Percentiles rank a stretch among this genome's conserved stretches.
These are phyloP conservation scores for Halictus quadricinctus DNA, from an alignment of 2,888 invertebrate genomes.

Conservation along the genomic window DNA sequence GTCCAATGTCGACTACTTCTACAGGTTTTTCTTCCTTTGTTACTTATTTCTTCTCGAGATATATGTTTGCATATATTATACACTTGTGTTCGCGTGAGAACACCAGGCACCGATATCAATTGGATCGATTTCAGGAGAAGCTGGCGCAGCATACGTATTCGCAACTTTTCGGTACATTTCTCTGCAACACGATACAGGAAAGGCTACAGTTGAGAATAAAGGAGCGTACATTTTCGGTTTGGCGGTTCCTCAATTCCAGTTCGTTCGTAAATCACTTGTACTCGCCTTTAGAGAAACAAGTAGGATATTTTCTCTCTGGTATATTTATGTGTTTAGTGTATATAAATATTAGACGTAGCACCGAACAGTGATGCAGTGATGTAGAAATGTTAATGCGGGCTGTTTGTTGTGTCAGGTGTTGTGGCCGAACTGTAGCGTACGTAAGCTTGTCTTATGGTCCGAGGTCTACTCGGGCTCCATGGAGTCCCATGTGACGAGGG, in stretches of 20 bases:
- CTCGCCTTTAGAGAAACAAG: constrained; percentile 84
- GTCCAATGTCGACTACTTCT: not conserved
- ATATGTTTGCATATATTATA: not conserved
- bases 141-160: constrained; percentile 97
- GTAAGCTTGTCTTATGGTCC: constrained; percentile 92
- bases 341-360: not conserved
- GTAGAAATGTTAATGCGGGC: not conserved
- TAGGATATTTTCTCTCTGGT: constrained; percentile 73
- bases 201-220: constrained; percentile 86
- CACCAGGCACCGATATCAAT: not conserved
- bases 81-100: not conserved
- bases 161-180: constrained; percentile 97
- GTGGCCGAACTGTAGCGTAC: constrained; percentile 93
- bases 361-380: not conserved
- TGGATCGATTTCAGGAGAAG: constrained; percentile 89
- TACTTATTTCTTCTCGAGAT: not conserved
- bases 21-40: not conserved
- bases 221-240: constrained; percentile 91
- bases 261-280: constrained; percentile 95
- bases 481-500: constrained; percentile 80
- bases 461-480: constrained; percentile 90
- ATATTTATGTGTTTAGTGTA: not conserved
- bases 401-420: constrained; percentile 86
- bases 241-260: constrained; percentile 91
- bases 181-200: constrained; percentile 93